Evolutionary conservation across 2,113 vertebrate genomes (phyloP).

Genomic region (Gorsachius goisagi): DNA sequence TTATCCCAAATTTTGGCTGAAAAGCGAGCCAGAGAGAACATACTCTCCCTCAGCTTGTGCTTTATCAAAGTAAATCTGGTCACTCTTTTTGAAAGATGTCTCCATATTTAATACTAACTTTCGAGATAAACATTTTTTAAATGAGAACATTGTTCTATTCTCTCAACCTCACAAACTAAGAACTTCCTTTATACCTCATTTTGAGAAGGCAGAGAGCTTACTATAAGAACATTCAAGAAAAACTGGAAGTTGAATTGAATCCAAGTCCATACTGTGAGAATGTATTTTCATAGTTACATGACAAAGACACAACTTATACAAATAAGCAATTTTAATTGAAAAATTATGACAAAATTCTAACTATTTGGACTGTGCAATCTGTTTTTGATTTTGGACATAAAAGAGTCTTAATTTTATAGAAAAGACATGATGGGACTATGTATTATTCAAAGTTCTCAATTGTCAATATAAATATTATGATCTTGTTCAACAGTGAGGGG

Average conservation of each 20-base stretch:
- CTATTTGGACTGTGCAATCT: background rate
- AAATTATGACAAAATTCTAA: conserved; percentile 23
- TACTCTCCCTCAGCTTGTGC: background rate
- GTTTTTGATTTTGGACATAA: conserved; percentile 35
- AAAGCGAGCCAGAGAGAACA: background rate
- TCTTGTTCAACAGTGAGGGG: conserved; percentile 40
- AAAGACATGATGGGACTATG: background rate
- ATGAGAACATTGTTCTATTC: background rate
- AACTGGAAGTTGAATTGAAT: background rate
- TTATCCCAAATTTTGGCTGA: background rate
- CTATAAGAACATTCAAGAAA: background rate
- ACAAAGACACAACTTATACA: background rate
- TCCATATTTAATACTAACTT: background rate
- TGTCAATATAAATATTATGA: conserved; percentile 60
- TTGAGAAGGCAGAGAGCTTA: background rate
- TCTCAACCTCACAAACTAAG: background rate
- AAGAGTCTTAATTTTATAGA: conserved; percentile 29
- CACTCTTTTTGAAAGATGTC: background rate
- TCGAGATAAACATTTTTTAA: background rate
- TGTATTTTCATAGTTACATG: conserved; percentile 11
- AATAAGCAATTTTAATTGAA: conserved; percentile 49
- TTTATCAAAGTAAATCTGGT: background rate
- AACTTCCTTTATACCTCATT: background rate
- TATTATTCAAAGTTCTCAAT: conserved; percentile 27
- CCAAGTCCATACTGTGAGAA: background rate